Conservation (phyloP, 2,113 vertebrate species). For the Lepus americanus region DNA sequence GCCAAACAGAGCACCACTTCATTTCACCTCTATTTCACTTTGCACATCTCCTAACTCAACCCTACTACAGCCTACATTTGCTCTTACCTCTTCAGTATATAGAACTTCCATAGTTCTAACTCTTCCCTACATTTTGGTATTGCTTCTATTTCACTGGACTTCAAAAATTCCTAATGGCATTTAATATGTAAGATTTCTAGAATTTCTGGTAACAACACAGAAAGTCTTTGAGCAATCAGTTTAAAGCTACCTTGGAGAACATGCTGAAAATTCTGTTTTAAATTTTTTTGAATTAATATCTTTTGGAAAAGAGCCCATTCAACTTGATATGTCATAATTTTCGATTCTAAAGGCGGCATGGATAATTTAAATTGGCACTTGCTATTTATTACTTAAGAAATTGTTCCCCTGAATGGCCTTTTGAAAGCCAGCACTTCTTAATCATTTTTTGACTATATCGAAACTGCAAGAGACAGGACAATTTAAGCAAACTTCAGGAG, state of each 20-base stretch:
- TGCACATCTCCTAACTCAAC: background rate
- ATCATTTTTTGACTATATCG: slow-evolving; percentile 58
- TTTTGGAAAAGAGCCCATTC: slow-evolving; percentile 63
- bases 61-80: background rate
- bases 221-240: background rate
- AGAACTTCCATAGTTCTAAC: background rate
- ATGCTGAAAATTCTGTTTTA: slow-evolving; percentile 35
- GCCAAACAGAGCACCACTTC: background rate
- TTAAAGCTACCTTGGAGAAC: background rate
- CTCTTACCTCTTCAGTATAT: background rate
- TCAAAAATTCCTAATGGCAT: background rate
- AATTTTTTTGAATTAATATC: slow-evolving; percentile 60
- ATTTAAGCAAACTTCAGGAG: slow-evolving; percentile 73
- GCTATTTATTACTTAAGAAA: slow-evolving; percentile 69
- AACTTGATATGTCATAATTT: slow-evolving; percentile 68
- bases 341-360: slow-evolving; percentile 40
- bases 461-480: slow-evolving; percentile 50
- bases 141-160: slow-evolving; percentile 29
- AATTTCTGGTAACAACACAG: background rate
- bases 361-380: slow-evolving; percentile 67
- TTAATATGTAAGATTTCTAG: slow-evolving; percentile 29
- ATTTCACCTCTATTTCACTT: background rate
- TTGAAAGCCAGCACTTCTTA: slow-evolving; percentile 59
- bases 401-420: slow-evolving; percentile 65
- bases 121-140: background rate